Base-by-base conservation (phyloP, 2,888 invertebrate species). In the Drosophila quinaria region DNA sequence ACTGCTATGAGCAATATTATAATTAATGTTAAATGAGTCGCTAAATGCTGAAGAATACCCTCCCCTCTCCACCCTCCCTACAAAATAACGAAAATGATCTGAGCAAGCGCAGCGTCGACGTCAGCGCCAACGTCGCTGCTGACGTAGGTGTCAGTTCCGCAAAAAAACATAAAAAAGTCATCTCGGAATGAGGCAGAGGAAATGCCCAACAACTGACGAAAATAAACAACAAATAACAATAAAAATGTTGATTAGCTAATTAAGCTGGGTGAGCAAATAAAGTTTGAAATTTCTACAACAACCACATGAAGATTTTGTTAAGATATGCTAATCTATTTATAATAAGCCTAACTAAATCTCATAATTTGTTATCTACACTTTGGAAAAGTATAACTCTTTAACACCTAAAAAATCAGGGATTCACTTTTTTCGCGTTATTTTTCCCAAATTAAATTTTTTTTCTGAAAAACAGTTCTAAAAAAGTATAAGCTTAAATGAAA, bases 21-120 rank as follows among this genome's bases (percentile, higher is more conserved):
- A 71, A 83, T 89, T 87, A 83, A 74, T 49, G 79, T 62, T 71
- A 89, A 83, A 83, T 88, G 74, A 80, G 81, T 70, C 69, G 74
- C 54, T 74, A 77, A 82, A 73, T 70, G 54, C 22, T 39, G 17
- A 25, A 69, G 62, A 54, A 35, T 55, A 17, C 35, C 47, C 49
- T 11, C 11, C 3, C 33, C n/a, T 1, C n/a, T 10, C 17, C 19
- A 15, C n/a, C 11, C 3, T 41, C n/a, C 2, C n/a, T 10, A 25
- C 19, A 15, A 15, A 13, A 15, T n/a, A 22, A 8, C 5, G 3
- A 5, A 49, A n/a, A 35, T 10, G 8, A 42, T 8, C 39, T 33
- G 31, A 47, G 22, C 59, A 25, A n/a, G 19, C 33, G 29, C 51
- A 22, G 46, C 13, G 46, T 25, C 25, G 5, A 25, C 47, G 29